A percentile compares a stretch with the other conserved stretches of the same genome.
Evolutionary conservation across 2,113 vertebrate genomes (phyloP).

Genomic region (Albula goreensis): DNA sequence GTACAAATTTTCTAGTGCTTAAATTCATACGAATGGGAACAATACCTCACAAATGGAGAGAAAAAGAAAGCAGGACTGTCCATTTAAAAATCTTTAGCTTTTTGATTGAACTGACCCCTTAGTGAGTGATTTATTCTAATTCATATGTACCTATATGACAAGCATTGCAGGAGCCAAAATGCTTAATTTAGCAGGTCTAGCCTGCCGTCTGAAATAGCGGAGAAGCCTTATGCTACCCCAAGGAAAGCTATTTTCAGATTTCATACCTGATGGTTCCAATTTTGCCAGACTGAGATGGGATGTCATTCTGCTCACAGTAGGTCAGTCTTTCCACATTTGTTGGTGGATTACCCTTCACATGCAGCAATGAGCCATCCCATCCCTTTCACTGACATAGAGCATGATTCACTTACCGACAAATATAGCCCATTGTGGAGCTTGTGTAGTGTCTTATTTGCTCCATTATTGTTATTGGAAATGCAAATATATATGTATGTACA

Average conservation of each 20-base stretch:
- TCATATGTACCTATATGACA: background rate
- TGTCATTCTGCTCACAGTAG: background rate
- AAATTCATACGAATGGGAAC: background rate
- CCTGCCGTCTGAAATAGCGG: slow-evolving; percentile 35
- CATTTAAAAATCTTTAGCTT: background rate
- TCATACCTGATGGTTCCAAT: slow-evolving; percentile 15
- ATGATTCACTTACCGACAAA: background rate
- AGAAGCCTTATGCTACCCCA: background rate
- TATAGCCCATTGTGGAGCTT: background rate
- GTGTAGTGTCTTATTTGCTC: background rate
- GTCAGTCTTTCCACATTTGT: background rate
- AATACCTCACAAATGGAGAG: background rate
- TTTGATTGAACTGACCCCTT: background rate
- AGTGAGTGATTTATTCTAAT: background rate
- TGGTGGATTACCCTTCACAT: slow-evolving; percentile 8
- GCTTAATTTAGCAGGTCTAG: slow-evolving; percentile 12
- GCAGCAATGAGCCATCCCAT: slow-evolving; percentile 33
- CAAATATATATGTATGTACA: background rate
- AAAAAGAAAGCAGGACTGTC: background rate
- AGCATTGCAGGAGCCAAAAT: background rate
- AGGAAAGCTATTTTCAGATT: slow-evolving; percentile 22
- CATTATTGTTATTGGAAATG: background rate
- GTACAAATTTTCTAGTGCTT: background rate
- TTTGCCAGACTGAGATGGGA: slow-evolving; percentile 22
- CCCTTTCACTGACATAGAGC: background rate